phyloP scores from a whole-genome alignment of 1,140 invertebrate species.

The Drepana arcuata region DNA sequence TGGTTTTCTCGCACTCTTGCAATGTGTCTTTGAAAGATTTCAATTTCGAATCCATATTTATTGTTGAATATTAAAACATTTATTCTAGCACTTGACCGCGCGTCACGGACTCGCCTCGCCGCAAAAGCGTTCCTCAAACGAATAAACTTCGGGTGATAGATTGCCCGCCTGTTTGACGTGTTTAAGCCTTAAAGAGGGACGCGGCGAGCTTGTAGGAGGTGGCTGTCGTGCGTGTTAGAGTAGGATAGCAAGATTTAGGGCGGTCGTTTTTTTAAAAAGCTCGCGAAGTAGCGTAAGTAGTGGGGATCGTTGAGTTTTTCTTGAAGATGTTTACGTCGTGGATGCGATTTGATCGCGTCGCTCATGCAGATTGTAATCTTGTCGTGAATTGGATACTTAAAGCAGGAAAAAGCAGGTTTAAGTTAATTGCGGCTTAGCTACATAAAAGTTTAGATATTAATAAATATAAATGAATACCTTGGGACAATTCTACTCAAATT shows the following conservation, averaged over 20 bases:
- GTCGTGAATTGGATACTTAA: constrained; percentile 42
- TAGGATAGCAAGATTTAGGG: constrained; percentile 31
- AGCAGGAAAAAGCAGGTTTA: no score
- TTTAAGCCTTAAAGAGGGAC: constrained; percentile 54
- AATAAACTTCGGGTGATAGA: constrained; percentile 67
- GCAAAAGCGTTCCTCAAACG: constrained; percentile 62
- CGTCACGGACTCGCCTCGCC: constrained; percentile 45
- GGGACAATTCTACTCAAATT: no score
- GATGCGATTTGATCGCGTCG: constrained; percentile 63
- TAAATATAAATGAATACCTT: no score
- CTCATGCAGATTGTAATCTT: constrained; percentile 26
- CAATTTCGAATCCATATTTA: constrained; percentile 58
- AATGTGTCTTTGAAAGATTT: constrained; percentile 45
- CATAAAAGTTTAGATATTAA: no score
- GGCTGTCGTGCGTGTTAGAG: constrained; percentile 12
- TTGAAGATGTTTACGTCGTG: constrained; percentile 70
- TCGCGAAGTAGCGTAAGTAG: constrained; percentile 59
- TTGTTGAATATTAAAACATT: constrained; percentile 41
- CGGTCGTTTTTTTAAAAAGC: constrained; percentile 64
- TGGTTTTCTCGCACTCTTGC: constrained; percentile 56
- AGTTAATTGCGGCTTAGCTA: no score
- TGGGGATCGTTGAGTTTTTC: constrained; percentile 70
- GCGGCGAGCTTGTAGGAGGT: constrained; percentile 15
- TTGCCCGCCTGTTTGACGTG: constrained; percentile 56
- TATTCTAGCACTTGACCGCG: constrained; percentile 27